Evolutionary conservation across 2,888 invertebrate species (phyloP), one percentile per base, ranked within the genome.

Genomic region (Tetragonula carbonaria): DNA sequence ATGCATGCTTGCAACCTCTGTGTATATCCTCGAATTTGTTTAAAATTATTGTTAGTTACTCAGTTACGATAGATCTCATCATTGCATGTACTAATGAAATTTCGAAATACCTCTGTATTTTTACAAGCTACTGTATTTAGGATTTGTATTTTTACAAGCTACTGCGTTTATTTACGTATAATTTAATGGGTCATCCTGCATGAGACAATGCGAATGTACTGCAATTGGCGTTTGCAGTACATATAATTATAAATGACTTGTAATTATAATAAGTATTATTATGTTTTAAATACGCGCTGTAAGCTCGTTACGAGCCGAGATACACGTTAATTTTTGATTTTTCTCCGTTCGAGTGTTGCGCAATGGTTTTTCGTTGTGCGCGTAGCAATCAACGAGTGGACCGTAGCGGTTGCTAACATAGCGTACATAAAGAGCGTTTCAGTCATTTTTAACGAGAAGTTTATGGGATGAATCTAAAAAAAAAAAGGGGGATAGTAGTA

Each of bases 341-440:
- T 55, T 73, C 14, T 72, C 14, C 51, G 38, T 71, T 66, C 45
- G 67, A 53, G 73, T 55, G 50, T 82, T 82, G 55, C 28, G 18
- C 74, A 84, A 78, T 53, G n/a, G 51, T 84, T 71, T 51, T 68
- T 38, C 8, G 28, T 28, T 28, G 38, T 21, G 57, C 57, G 76
- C 51, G 2, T 82, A 84, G 71, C 21, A 57, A 66, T 18, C 14
- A 57, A n/a, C 55, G 23, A 74, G 38, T 78, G 78, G 51, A 84
- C 67, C 51, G n/a, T 84, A 84, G 57, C 55, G 28, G 78, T 74
- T 63, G 53, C 74, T 57, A 74, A 23, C 74, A 57, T 78, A 74
- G 28, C 75, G 78, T 72, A 68, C 51, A 50, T 84, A 74, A 84
- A 78, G 51, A 78, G 23, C 57, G 38, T 79, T 78, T 68, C 79